Percentiles rank a stretch among this genome's conserved stretches.
These are phyloP conservation scores for Hypanus sabinus DNA, from an alignment of 2,113 vertebrate species.

Conservation along the genomic window DNA sequence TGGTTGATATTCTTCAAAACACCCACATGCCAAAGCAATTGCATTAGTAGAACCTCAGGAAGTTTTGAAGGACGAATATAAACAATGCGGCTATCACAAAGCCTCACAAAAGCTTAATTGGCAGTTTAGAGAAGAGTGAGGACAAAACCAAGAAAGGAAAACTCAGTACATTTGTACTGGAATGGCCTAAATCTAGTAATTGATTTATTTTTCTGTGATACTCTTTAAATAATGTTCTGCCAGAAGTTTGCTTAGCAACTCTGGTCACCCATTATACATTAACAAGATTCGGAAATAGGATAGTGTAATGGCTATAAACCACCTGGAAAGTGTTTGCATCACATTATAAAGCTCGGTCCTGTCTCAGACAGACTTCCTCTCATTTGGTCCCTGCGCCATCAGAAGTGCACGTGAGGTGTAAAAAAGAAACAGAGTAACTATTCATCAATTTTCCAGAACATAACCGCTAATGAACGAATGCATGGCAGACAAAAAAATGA, in stretches of 20 bases:
- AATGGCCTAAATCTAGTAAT: neutral
- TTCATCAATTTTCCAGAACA: neutral
- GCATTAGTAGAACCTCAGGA: neutral
- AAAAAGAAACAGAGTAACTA: neutral
- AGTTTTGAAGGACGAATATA: neutral
- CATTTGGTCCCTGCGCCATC: neutral
- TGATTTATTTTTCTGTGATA: neutral
- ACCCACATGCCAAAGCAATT: neutral
- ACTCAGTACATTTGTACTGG: neutral
- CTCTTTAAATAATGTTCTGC: neutral
- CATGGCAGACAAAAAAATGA: neutral
- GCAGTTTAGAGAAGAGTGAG: neutral
- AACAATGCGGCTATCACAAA: neutral
- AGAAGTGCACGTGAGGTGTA: neutral
- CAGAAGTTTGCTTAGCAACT: neutral
- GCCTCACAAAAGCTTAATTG: neutral
- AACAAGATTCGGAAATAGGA: neutral
- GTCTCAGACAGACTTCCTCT: neutral
- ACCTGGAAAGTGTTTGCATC: constrained; percentile 3
- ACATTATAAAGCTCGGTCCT: neutral
- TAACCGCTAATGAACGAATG: neutral
- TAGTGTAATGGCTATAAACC: neutral
- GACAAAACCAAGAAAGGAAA: neutral
- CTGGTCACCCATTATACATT: neutral
- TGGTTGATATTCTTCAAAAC: neutral